Base-by-base conservation (phyloP, 1,140 invertebrate species). In the Drosophila pectinifera region DNA sequence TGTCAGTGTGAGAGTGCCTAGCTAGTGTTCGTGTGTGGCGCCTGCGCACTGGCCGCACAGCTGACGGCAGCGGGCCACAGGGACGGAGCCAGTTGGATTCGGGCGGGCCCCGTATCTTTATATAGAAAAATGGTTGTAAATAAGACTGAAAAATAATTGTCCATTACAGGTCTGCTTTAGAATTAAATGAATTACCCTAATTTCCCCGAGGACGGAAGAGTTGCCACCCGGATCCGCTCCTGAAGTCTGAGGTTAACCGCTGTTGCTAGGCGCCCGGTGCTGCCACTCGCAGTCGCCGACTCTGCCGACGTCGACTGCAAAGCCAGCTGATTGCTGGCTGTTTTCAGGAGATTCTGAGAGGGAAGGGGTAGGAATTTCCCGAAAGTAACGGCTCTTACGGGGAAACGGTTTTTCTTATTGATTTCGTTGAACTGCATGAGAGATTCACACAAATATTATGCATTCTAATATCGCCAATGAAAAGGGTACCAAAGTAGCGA, bases 351-450 rank as follows among this genome's bases (percentile, higher is more conserved):
- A 13, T 28, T 48, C 24, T 16, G 10, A 10, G 20, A 20, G 38
- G 49, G 14, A 28, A 36, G 34, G 16, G 54, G 43, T 24, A 8
- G 73, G 61, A 18, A 51, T 69, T 76, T 76, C 73, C 62, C 64
- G 62, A 77, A 68, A 69, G 63, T 68, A 77, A 77, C 73, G 73
- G 73, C 62, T 49, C 48, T 58, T 57, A 53, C 72, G 61, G 73
- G 36, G 38, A 67, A 75, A 76, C 61, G 16, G 72, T 75, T 58
- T 64, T 75, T 53, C 72, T 46, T 75, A 77, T 77, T 77, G 73
- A 77, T 77, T 77, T 77, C 55, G 73, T 63, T 31, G 39, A 43
- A 51, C 58, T 73, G 68, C 49, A 56, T 58, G 51, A 24, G 43
- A 55, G 58, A 55, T 56, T 41, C 20, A 46, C 56, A 72, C 53